A percentile compares a stretch with the other conserved stretches of the same genome.
Conservation (phyloP, 2,888 invertebrate species). For the Helobdella robusta region DNA sequence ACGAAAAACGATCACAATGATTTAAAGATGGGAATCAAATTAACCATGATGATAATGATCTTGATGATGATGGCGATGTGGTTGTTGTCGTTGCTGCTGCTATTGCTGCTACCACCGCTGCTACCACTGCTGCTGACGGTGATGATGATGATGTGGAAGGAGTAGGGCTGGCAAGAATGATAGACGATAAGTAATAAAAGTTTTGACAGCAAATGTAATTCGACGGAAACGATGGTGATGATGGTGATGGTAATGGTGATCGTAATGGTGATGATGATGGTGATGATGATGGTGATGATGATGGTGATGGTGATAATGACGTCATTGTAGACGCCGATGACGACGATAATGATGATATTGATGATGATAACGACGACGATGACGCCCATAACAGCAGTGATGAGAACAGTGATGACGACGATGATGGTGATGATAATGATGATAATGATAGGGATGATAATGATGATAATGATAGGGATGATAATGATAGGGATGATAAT, state of each 20-base stretch:
- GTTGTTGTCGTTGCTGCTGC: no score
- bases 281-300: constrained; percentile 6
- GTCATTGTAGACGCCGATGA: constrained; percentile 41
- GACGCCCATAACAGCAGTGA: background rate
- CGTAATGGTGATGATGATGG: background rate
- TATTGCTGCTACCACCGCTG: no score
- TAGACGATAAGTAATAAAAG: no score
- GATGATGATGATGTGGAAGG: no score
- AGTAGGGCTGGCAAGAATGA: no score
- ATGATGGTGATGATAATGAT: constrained; percentile 23
- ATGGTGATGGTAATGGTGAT: no score
- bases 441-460: constrained; percentile 18
- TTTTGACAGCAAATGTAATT: no score
- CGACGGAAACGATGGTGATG: no score
- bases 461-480: constrained; percentile 25
- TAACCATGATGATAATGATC: no score
- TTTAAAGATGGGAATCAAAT: no score
- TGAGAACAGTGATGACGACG: constrained; percentile 11
- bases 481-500: constrained; percentile 3
- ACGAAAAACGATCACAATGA: no score
- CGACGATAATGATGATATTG: constrained; percentile 20
- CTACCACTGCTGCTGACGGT: background rate
- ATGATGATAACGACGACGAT: constrained; percentile 24
- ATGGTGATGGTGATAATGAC: background rate
- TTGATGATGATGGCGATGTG: no score